Evolutionary conservation across 2,797 vertebrate species (phyloP).

Genomic region (Chelidonichthys spinosus): DNA sequence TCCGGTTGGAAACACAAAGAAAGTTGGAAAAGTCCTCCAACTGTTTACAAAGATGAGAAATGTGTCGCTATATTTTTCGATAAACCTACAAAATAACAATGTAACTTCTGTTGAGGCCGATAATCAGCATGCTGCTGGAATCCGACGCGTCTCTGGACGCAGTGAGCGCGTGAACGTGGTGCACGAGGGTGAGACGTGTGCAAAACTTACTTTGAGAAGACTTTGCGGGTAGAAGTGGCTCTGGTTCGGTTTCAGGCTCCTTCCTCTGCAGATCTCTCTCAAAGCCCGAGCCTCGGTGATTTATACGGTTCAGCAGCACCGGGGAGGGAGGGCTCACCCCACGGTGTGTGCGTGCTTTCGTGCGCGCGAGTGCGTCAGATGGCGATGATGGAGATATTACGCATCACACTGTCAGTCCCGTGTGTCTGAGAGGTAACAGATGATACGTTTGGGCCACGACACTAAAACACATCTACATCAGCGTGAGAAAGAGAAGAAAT

Average conservation of each 20-base stretch:
- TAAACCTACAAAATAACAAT: background rate
- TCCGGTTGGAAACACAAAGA: no score
- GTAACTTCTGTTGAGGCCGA: background rate
- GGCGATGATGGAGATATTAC: constrained; percentile 65
- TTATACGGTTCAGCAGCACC: constrained; percentile 69
- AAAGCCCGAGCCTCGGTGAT: constrained; percentile 13
- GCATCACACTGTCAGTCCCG: constrained; percentile 34
- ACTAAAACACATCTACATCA: constrained; percentile 21
- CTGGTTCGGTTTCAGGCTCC: constrained; percentile 44
- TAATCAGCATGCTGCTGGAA: no score
- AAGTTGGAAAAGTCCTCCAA: no score
- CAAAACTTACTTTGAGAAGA: constrained; percentile 66
- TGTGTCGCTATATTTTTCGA: no score
- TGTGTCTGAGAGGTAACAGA: constrained; percentile 56
- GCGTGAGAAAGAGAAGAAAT: background rate
- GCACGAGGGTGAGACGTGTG: background rate
- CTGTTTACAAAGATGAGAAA: no score
- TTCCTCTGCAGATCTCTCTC: no score
- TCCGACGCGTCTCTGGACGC: no score
- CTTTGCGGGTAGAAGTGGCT: constrained; percentile 34
- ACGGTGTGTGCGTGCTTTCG: background rate
- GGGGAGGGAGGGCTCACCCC: constrained; percentile 58
- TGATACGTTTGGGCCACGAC: constrained; percentile 63
- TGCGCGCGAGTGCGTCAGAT: constrained; percentile 64
- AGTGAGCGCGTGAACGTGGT: background rate